These are phyloP conservation scores for Drosophila insularis DNA, from an alignment of 1,140 invertebrate genomes.

Conservation along the genomic window DNA sequence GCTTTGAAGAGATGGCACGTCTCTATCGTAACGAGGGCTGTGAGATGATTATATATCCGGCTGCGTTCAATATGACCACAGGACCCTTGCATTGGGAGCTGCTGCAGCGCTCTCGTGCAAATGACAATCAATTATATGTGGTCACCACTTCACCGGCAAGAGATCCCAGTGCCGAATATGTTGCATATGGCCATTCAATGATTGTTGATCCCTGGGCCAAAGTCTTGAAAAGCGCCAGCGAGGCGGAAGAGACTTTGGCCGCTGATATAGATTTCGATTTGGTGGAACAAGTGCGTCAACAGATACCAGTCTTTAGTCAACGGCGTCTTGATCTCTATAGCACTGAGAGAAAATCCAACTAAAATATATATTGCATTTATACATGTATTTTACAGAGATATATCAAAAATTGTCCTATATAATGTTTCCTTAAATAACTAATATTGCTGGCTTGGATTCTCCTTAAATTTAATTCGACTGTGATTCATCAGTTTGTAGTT, in stretches of 20 bases:
- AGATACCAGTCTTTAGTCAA: slow-evolving; percentile 92
- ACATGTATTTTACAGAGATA: slow-evolving; percentile 31
- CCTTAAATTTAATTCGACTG: slow-evolving; percentile 15
- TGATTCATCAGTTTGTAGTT: slow-evolving; percentile 6
- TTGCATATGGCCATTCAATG: slow-evolving; percentile 94
- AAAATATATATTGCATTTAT: slow-evolving; percentile 37
- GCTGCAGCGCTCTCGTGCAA: slow-evolving; percentile 89
- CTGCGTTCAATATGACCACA: slow-evolving; percentile 97
- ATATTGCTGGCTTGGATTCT: slow-evolving; percentile 29
- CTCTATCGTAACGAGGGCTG: slow-evolving; percentile 92
- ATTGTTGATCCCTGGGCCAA: slow-evolving; percentile 94
- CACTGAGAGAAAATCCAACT: slow-evolving; percentile 80
- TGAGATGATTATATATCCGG: slow-evolving; percentile 94
- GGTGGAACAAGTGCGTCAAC: slow-evolving; percentile 89
- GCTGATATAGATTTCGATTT: slow-evolving; percentile 90
- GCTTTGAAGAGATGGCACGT: slow-evolving; percentile 94
- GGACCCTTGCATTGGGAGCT: slow-evolving; percentile 97
- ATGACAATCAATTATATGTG: slow-evolving; percentile 92
- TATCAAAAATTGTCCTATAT: not conserved
- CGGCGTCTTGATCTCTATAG: slow-evolving; percentile 92
- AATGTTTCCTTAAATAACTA: slow-evolving; percentile 25
- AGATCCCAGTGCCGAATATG: slow-evolving; percentile 88
- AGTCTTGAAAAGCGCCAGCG: slow-evolving; percentile 88
- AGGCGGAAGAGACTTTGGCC: slow-evolving; percentile 88
- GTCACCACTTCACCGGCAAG: slow-evolving; percentile 90